Percentiles rank a stretch among this genome's conserved stretches.
Evolutionary conservation across 2,113 vertebrate genomes (phyloP).

Genomic region (Athene cunicularia): DNA sequence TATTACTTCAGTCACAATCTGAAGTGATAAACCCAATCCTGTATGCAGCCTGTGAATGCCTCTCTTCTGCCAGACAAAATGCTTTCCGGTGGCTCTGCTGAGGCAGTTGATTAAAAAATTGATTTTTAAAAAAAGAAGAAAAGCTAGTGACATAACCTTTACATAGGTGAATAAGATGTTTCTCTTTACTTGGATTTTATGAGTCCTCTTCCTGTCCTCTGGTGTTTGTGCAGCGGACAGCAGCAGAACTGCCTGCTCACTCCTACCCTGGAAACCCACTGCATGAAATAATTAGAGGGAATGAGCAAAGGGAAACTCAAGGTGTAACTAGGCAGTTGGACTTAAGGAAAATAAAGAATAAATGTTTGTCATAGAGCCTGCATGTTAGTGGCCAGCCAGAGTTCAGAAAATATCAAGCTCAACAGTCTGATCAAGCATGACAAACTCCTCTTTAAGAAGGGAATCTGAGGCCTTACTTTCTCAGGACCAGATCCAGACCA

Average conservation of each 20-base stretch:
- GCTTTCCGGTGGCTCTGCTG: neutral
- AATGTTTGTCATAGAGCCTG: constrained; percentile 28
- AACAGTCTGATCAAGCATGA: neutral
- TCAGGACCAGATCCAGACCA: constrained; percentile 16
- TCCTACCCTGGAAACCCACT: neutral
- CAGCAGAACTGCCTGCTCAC: neutral
- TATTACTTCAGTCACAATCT: neutral
- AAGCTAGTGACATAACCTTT: neutral
- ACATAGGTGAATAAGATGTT: neutral
- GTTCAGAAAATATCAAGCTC: neutral
- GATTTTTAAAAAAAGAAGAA: too few relatives aligned
- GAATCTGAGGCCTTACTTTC: constrained; percentile 6
- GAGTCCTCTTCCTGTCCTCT: neutral
- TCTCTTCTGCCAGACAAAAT: neutral
- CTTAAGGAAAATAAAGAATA: constrained; percentile 51
- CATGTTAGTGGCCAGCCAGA: neutral
- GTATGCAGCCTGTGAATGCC: neutral
- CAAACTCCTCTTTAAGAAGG: constrained; percentile 30
- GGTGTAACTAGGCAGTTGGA: constrained; percentile 26
- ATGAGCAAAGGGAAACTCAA: constrained; percentile 37
- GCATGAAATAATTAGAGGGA: neutral
- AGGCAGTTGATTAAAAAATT: neutral
- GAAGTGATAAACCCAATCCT: neutral
- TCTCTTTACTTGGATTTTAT: neutral
- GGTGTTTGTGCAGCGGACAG: neutral